Conservation (phyloP, 2,888 invertebrate species). For the Sarcophaga caerulescens region DNA sequence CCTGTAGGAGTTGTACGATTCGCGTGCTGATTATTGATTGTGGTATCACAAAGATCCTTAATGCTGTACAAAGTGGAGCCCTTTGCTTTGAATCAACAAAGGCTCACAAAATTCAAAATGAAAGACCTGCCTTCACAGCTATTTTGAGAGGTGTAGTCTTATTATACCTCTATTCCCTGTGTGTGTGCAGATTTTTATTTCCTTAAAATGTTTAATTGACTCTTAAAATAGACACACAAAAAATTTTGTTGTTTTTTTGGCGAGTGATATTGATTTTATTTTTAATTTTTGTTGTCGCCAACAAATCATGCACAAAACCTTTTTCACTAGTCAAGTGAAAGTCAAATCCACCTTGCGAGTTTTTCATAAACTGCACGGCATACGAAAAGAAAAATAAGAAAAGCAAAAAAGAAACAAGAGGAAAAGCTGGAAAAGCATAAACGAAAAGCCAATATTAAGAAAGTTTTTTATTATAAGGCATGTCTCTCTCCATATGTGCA, state of each 20-base stretch:
- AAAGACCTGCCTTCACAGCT: too few species aligned
- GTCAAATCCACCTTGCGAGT: slow-evolving; percentile 64
- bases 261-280: slow-evolving; percentile 30
- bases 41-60: too few species aligned
- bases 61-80: too few species aligned
- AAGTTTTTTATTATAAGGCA: slow-evolving; percentile 52
- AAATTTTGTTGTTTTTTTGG: background rate
- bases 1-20: too few species aligned
- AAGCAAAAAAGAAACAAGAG: slow-evolving; percentile 7
- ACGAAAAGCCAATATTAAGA: slow-evolving; percentile 54
- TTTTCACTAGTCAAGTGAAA: slow-evolving; percentile 67
- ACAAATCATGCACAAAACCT: slow-evolving; percentile 59
- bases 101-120: too few species aligned
- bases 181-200: background rate
- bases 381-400: slow-evolving; percentile 33
- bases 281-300: slow-evolving; percentile 24
- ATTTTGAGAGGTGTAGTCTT: too few species aligned
- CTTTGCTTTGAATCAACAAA: too few species aligned
- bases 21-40: too few species aligned
- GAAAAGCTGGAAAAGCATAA: slow-evolving; percentile 7
- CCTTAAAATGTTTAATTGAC: slow-evolving; percentile 40
- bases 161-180: too few species aligned
- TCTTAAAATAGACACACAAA: slow-evolving; percentile 10
- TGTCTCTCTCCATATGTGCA: slow-evolving; percentile 19
- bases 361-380: slow-evolving; percentile 4